Conservation (phyloP, 2,797 vertebrate genomes). For the Molossus alvarezi region DNA sequence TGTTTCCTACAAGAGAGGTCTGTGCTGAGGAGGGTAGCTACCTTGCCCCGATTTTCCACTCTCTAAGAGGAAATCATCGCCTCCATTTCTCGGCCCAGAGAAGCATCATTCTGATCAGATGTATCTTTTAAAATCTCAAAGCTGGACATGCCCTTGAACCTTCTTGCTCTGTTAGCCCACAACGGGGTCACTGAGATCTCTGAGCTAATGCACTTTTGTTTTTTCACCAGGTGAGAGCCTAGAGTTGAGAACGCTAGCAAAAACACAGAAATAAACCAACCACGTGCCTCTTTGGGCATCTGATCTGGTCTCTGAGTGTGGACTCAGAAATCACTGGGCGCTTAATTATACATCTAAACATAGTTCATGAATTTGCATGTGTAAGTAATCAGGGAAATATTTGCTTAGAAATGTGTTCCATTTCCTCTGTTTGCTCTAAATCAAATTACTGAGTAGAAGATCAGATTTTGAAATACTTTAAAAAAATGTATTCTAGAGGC, state of each 20-base stretch:
- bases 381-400: conserved; percentile 84
- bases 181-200: conserved; percentile 26
- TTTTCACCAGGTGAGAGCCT: neutral
- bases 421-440: conserved; percentile 83
- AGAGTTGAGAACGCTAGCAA: neutral
- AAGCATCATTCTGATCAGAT: neutral
- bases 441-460: conserved; percentile 73
- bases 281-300: conserved; percentile 59
- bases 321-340: conserved; percentile 79
- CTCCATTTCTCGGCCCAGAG: neutral
- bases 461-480: conserved; percentile 57
- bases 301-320: conserved; percentile 60
- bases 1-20: conserved; percentile 12
- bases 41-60: neutral
- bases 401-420: conserved; percentile 85
- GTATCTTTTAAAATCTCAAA: conserved; percentile 33
- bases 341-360: conserved; percentile 83
- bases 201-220: neutral
- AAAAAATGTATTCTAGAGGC: conserved; percentile 36
- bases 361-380: conserved; percentile 84
- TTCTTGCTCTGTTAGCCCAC: neutral
- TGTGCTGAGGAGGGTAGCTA: neutral
- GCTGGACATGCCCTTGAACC: neutral
- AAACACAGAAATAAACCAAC: conserved; percentile 61
- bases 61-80: neutral